A percentile compares a stretch with the other conserved stretches of the same genome.
Conservation (phyloP, 2,888 invertebrate species). For the Agrenia bidenticulata region DNA sequence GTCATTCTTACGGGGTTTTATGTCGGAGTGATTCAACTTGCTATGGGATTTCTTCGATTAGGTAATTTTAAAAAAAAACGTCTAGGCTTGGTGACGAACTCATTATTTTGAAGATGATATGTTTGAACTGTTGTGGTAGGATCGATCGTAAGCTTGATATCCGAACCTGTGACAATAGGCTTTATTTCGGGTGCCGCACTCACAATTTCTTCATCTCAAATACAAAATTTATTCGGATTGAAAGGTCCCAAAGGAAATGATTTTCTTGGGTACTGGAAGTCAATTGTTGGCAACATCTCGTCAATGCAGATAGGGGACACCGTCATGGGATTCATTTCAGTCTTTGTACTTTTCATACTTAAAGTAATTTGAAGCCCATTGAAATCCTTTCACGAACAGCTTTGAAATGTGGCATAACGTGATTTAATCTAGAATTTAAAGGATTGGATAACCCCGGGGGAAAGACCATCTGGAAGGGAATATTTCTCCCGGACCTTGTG, state of each 20-base stretch:
- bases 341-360: slow-evolving; percentile 70
- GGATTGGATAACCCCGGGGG: slow-evolving; percentile 58
- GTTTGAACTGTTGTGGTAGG: slow-evolving; percentile 49
- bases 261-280: slow-evolving; percentile 37
- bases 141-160: slow-evolving; percentile 56
- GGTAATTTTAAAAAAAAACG: slow-evolving; percentile 27
- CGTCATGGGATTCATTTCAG: slow-evolving; percentile 62
- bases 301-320: slow-evolving; percentile 35
- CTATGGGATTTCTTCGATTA: slow-evolving; percentile 43
- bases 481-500: slow-evolving; percentile 65
- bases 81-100: neutral
- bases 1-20: slow-evolving; percentile 44
- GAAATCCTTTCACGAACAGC: neutral
- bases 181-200: slow-evolving; percentile 57
- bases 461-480: slow-evolving; percentile 55
- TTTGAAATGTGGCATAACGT: neutral
- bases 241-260: slow-evolving; percentile 44
- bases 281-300: slow-evolving; percentile 31
- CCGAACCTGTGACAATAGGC: slow-evolving; percentile 55
- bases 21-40: slow-evolving; percentile 40
- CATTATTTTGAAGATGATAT: neutral
- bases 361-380: slow-evolving; percentile 44
- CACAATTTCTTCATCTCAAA: slow-evolving; percentile 56
- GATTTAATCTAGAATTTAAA: slow-evolving; percentile 63
- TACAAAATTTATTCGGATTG: slow-evolving; percentile 51